phyloP scores from a whole-genome alignment of 2,113 vertebrate genomes.

The Setophaga coronata region DNA sequence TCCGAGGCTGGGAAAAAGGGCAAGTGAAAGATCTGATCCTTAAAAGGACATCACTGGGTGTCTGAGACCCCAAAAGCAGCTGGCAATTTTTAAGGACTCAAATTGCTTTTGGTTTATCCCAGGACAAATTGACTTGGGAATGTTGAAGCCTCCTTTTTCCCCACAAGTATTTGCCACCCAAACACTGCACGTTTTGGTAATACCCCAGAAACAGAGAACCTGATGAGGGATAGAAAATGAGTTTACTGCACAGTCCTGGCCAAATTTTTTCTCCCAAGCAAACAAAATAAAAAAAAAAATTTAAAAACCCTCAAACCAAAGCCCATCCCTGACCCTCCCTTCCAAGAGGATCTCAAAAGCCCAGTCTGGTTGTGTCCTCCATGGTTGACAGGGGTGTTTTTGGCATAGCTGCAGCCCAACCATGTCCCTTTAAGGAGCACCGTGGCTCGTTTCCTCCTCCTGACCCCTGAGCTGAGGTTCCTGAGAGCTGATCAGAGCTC shows the following conservation, averaged over 20 bases:
- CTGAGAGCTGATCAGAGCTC: conserved; percentile 8
- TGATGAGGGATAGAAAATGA: neutral
- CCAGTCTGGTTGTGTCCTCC: neutral
- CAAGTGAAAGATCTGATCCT: conserved; percentile 60
- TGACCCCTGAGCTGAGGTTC: neutral
- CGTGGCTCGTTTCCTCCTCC: conserved; percentile 40
- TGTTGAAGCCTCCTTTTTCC: conserved; percentile 44
- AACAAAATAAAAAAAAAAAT: conserved; percentile 39
- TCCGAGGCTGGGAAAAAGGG: neutral
- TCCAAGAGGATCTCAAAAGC: neutral
- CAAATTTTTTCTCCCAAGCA: conserved; percentile 28
- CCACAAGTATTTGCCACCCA: conserved; percentile 34
- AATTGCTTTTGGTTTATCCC: neutral
- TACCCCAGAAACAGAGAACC: conserved; percentile 35
- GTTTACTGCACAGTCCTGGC: neutral
- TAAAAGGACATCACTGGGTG: conserved; percentile 75
- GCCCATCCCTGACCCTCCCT: neutral
- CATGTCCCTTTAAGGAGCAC: conserved; percentile 75
- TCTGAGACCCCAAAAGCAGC: conserved; percentile 59
- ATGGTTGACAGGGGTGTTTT: neutral
- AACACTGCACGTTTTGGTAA: conserved; percentile 42
- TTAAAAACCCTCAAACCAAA: neutral
- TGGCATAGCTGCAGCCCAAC: conserved; percentile 45
- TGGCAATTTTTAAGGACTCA: neutral
- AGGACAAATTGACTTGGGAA: neutral